Evolutionary conservation across 2,797 vertebrate species (phyloP).

Genomic region (Neopelma chrysocephalum): DNA sequence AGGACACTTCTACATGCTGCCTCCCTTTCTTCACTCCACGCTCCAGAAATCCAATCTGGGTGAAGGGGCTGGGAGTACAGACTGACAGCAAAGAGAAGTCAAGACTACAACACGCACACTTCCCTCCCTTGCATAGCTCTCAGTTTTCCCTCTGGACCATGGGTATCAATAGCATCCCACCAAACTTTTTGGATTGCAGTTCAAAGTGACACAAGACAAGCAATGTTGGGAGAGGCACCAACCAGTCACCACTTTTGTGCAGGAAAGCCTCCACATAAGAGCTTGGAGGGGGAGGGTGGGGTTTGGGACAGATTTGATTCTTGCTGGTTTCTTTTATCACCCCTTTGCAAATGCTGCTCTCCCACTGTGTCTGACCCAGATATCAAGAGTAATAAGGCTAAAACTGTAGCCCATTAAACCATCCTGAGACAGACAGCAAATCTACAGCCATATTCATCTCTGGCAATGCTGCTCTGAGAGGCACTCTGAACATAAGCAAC

Average conservation of each 20-base stretch:
- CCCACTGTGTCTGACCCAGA: not conserved
- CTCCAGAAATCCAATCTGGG: constrained; percentile 24
- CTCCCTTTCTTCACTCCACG: not conserved
- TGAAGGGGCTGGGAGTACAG: not conserved
- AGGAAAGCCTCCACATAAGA: not conserved
- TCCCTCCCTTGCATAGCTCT: not conserved
- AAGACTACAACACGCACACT: not conserved
- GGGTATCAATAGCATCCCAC: not conserved
- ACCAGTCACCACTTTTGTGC: not conserved
- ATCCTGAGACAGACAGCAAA: not conserved
- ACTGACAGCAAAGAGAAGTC: not conserved
- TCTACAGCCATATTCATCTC: not conserved
- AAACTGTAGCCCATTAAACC: not conserved
- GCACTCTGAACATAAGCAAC: not conserved
- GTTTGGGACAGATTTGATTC: not conserved
- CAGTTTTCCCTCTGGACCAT: not conserved
- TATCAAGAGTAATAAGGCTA: not conserved
- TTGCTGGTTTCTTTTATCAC: not conserved
- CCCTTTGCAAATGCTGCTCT: not conserved
- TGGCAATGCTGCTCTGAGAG: not conserved
- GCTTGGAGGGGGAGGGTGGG: not conserved
- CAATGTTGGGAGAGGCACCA: not conserved
- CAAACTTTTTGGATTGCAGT: not conserved
- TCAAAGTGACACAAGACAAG: not conserved
- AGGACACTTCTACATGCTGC: not conserved